Percentiles rank a stretch among this genome's conserved stretches.
Evolutionary conservation across 1,140 invertebrate genomes (phyloP).

Genomic region (Chrysomallon squamiferum): DNA sequence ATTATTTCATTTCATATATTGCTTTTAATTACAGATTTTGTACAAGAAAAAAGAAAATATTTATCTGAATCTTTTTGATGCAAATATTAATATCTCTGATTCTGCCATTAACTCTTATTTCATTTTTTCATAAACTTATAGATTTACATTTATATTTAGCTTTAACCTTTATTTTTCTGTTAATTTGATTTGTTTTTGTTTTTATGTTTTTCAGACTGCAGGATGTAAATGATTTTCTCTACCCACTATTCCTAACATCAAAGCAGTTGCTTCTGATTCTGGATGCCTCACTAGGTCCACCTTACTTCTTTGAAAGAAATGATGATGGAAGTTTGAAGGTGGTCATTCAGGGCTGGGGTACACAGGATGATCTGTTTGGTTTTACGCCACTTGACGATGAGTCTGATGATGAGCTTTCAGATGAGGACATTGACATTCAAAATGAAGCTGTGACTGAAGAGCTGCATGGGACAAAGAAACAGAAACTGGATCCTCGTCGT

Average conservation of each 20-base stretch:
- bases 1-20: no score
- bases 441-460: slow-evolving; percentile 13
- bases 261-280: slow-evolving; percentile 21
- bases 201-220: slow-evolving; percentile 16
- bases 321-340: slow-evolving; percentile 18
- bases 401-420: not conserved
- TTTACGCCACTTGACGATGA: slow-evolving; percentile 9
- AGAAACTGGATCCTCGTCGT: slow-evolving; percentile 29
- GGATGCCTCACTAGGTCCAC: slow-evolving; percentile 23
- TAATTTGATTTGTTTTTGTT: not conserved
- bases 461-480: not conserved
- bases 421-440: not conserved
- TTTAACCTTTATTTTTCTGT: no score
- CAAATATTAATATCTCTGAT: no score
- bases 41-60: no score
- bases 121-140: no score
- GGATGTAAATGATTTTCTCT: slow-evolving; percentile 10
- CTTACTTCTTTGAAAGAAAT: slow-evolving; percentile 19
- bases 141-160: not conserved
- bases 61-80: no score
- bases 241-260: slow-evolving; percentile 32
- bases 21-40: no score
- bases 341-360: slow-evolving; percentile 15
- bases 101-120: not conserved
- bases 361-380: slow-evolving; percentile 10